Evolutionary conservation across 2,888 invertebrate species (phyloP).

Genomic region (Keiferia lycopersicella): DNA sequence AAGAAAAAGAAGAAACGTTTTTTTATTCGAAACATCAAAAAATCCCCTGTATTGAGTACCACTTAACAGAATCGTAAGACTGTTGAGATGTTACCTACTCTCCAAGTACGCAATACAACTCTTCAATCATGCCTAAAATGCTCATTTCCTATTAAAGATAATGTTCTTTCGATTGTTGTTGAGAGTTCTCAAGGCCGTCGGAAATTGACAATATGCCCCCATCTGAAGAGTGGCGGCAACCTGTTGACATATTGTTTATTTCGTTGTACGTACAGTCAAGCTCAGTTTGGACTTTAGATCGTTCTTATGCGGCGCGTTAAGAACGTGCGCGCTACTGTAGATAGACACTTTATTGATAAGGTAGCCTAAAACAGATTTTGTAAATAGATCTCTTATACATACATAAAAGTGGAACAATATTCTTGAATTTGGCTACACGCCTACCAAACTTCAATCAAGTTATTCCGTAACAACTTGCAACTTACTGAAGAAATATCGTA

Average conservation of each 20-base stretch:
- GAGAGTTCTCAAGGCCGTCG: constrained; percentile 53
- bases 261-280: too few relatives aligned
- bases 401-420: background rate
- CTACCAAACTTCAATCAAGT: constrained; percentile 1
- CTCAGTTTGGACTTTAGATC: too few relatives aligned
- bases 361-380: too few relatives aligned
- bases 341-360: too few relatives aligned
- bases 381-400: too few relatives aligned
- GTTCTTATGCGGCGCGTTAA: too few relatives aligned
- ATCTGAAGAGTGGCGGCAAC: constrained; percentile 41
- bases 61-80: background rate
- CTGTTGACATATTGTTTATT: constrained; percentile 7
- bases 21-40: too few relatives aligned
- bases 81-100: background rate
- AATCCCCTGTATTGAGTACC: too few relatives aligned
- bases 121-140: background rate
- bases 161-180: constrained; percentile 52
- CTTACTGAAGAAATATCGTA: background rate
- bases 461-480: background rate
- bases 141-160: constrained; percentile 6
- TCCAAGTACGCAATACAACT: background rate
- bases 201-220: constrained; percentile 61
- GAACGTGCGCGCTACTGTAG: too few relatives aligned
- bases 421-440: background rate
- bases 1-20: too few relatives aligned